Conservation (phyloP, 1,140 invertebrate genomes). For the Meloidogyne exigua region DNA sequence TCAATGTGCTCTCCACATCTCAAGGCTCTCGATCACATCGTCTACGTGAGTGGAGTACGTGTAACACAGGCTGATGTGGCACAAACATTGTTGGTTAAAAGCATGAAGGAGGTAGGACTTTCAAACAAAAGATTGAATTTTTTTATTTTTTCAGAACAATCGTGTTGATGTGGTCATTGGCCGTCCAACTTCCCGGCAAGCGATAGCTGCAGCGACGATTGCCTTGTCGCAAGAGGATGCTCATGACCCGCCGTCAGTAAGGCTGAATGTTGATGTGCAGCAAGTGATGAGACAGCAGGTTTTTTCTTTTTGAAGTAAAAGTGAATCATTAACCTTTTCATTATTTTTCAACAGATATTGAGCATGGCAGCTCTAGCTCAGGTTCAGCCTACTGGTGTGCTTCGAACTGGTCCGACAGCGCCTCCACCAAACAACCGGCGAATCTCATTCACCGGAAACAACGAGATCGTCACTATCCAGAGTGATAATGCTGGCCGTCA, state of each 20-base stretch:
- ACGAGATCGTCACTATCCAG: not conserved
- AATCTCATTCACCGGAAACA: not conserved
- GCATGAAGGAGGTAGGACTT: not conserved
- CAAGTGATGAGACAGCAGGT: not conserved
- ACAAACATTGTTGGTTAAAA: not conserved
- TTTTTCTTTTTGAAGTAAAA: not conserved
- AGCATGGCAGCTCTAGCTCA: not conserved
- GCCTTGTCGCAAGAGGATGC: not conserved
- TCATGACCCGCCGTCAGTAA: not conserved
- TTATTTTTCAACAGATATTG: not conserved
- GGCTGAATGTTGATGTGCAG: slow-evolving; percentile 1
- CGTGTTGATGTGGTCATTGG: not conserved
- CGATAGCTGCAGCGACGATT: not conserved
- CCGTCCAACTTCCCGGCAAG: not conserved
- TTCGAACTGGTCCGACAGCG: not conserved
- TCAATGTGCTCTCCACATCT: not conserved
- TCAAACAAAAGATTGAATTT: not conserved
- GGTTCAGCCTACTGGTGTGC: not conserved
- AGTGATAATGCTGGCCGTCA: slow-evolving; percentile 1
- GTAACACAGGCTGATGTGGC: not conserved
- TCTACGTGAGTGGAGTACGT: not conserved
- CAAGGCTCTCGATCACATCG: not conserved
- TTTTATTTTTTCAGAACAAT: not conserved
- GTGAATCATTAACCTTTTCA: not conserved
- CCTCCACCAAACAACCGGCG: not conserved